These are phyloP conservation scores for Zosterops hypoxanthus DNA, from an alignment of 2,113 vertebrate species.

Conservation along the genomic window DNA sequence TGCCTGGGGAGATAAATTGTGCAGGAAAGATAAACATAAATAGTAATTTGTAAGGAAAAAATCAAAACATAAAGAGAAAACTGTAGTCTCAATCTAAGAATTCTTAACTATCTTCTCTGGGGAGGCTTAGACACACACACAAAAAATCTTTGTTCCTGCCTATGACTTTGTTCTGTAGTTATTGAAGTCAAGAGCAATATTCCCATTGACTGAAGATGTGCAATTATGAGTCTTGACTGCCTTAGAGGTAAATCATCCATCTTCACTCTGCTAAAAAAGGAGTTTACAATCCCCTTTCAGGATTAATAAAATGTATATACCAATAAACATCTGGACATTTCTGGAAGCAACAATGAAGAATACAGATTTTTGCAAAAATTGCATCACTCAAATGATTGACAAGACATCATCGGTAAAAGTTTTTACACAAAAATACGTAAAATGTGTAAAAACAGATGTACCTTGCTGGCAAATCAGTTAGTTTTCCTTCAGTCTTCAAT, in stretches of 20 bases:
- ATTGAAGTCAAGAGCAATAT: constrained; percentile 16
- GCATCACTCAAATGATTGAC: neutral
- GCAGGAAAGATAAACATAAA: neutral
- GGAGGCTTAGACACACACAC: neutral
- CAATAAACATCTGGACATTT: neutral
- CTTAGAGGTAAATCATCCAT: neutral
- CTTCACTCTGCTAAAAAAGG: constrained; percentile 3
- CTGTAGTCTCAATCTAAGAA: neutral
- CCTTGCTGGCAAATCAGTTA: neutral
- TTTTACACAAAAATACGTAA: neutral
- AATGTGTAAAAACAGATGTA: neutral
- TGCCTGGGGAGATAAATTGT: neutral
- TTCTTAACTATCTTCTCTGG: neutral
- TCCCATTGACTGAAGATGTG: neutral
- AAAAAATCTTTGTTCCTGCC: neutral
- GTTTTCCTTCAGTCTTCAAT: neutral
- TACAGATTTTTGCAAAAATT: neutral
- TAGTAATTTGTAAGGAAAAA: neutral
- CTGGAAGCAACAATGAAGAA: neutral
- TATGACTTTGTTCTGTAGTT: neutral
- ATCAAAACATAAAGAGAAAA: neutral
- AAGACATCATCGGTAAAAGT: neutral
- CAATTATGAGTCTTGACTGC: neutral
- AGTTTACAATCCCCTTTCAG: neutral
- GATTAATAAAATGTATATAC: neutral